Base-by-base conservation (phyloP, 2,113 vertebrate species). In the Gorsachius goisagi region DNA sequence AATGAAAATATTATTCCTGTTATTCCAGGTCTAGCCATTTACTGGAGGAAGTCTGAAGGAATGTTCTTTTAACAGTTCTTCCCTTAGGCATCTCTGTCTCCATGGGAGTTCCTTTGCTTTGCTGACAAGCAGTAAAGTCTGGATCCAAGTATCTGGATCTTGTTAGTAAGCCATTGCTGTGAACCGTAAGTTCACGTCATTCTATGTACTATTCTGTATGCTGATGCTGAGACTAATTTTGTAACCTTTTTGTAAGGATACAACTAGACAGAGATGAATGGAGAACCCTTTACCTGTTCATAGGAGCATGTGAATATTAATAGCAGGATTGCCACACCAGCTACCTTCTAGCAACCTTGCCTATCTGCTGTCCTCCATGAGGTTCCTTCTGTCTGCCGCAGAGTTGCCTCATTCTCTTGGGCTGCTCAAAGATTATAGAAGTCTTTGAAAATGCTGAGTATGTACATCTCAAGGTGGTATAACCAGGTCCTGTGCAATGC, bases 1-100 rank as follows among this genome's bases (percentile, higher is more conserved):
- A 60, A 72, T 79, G 21, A 88, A 94, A 93, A 76, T 81, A 85
- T 80, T 68, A 44, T 94, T 96, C 93, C 89, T 95, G 84, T 91
- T 97, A 69, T 96, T 85, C 94, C 77, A 79, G 87, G 69, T 88
- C 24, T 24, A 82, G 32, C 39, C 24, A 76, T 82, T 76, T 73
- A n/a, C 12, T 79, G 58, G 47, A 89, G 62, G 85, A 91, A 78
- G 50, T 89, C 62, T 0, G 1, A 91, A 93, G 69, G 89, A 1
- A 32, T 1, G 3, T 44, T 94, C 53, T 78, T 91, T 89, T 82
- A 75, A 56, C 74, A 87, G 35, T 41, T 91, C 87, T 96, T 85
- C 49, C 69, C 62, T 82, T 78, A 53, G 87, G 77, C 17, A 3
- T 88, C 62, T 68, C 47, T 78, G 33, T 72, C 60, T 89, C 22